Percentiles rank a stretch among this genome's conserved stretches.
These are phyloP conservation scores for Berghia stephanieae DNA, from an alignment of 1,140 invertebrate genomes.

Conservation along the genomic window DNA sequence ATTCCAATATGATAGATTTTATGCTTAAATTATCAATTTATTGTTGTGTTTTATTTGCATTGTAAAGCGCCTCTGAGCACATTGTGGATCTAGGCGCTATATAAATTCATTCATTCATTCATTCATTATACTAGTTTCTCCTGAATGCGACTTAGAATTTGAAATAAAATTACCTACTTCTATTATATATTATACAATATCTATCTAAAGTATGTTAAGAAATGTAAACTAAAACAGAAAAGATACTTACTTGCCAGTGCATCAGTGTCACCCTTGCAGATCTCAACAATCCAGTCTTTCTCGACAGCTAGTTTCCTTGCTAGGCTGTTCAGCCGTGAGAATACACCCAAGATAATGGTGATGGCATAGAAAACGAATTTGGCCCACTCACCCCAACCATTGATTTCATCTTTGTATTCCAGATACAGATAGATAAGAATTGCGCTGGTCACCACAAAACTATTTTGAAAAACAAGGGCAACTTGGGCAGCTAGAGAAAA, in stretches of 20 bases:
- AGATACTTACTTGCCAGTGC: conserved; percentile 45
- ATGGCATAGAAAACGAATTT: conserved; percentile 30
- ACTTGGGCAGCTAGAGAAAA: conserved; percentile 48
- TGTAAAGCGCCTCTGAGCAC: no score
- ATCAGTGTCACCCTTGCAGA: conserved; percentile 42
- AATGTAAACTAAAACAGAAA: neutral
- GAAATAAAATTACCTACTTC: neutral
- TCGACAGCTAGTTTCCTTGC: conserved; percentile 68
- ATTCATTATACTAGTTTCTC: neutral
- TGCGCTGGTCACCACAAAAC: conserved; percentile 42
- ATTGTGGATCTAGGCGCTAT: no score
- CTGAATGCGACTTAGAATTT: neutral
- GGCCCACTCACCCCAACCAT: conserved; percentile 1
- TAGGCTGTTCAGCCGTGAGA: conserved; percentile 56
- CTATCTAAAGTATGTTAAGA: neutral
- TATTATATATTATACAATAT: neutral
- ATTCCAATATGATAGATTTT: no score
- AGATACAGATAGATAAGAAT: conserved; percentile 40
- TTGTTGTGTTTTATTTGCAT: no score
- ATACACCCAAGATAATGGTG: conserved; percentile 49
- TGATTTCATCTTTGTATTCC: conserved; percentile 32
- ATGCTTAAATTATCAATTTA: no score
- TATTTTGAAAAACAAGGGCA: conserved; percentile 47
- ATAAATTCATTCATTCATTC: no score
- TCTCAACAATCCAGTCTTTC: conserved; percentile 71